Evolutionary conservation across 2,113 vertebrate species (phyloP), one percentile per base, ranked within the genome.

Genomic region (Nothobranchius kuhntae): DNA sequence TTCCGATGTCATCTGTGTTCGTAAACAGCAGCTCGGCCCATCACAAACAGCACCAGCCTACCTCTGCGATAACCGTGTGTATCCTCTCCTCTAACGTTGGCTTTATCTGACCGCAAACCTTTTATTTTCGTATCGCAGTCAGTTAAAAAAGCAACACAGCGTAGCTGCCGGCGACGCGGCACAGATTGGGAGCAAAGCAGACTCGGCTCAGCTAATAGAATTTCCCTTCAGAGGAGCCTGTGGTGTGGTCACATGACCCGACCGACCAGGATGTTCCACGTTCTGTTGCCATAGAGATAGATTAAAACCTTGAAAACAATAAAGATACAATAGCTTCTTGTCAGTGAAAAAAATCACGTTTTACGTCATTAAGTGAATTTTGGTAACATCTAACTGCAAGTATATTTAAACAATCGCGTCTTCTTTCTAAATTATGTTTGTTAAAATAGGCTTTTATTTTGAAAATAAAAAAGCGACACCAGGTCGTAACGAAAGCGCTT

Each of bases 211-310:
- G 44, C 12, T 13, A 40, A 17, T 30, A 11, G 21, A 21, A 21
- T 55, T 7, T 4, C 38, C 17, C 14, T 42, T 17, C 21, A 13
- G 13, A 0, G 46, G 35, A 72, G 47, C 21, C 52, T 55, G 56
- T 35, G 21, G 48, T 4, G 58, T 1, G 62, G 65, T 86, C 87
- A 89, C 56, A 44, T 87, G 81, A 82, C 59, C n/a, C 5, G 7
- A 38, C 14, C 5, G 3, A 50, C 3, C 30, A 40, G 38, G 38
- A 40, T 9, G n/a, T 44, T 50, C 1, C 46, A 75, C 59, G 45
- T 21, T 0, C 8, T 36, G 80, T 85, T 85, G 56, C 66, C 69
- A 76, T 74, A 8, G 81, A 66, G 14, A 83, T 78, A 21, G 21
- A 75, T 68, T 59, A 21, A 30, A 45, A 3, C 21, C 13, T 21